Conservation (phyloP, 2,888 invertebrate species). For the Anthrax anthrax region DNA sequence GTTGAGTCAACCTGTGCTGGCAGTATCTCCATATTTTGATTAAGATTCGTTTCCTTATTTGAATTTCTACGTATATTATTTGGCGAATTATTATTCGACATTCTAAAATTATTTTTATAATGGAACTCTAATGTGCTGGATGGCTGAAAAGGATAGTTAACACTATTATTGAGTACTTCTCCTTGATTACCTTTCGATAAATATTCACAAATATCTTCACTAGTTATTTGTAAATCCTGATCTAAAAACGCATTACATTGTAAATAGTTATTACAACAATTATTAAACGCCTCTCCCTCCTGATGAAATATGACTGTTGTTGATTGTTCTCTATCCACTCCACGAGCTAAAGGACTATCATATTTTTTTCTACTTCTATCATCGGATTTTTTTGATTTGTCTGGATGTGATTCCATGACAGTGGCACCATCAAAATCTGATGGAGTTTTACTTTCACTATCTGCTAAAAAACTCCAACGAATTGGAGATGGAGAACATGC, state of each 20-base stretch:
- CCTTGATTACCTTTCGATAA: constrained; percentile 30
- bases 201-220: constrained; percentile 33
- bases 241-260: constrained; percentile 33
- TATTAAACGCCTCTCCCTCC: constrained; percentile 33
- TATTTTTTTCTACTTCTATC: constrained; percentile 1
- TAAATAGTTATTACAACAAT: constrained; percentile 31
- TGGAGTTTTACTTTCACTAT: constrained; percentile 24
- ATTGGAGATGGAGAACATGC: constrained; percentile 34
- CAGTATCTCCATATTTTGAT: constrained; percentile 22
- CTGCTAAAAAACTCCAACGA: constrained; percentile 34
- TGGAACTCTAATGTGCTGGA: constrained; percentile 32
- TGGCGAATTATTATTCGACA: constrained; percentile 5
- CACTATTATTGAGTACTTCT: constrained; percentile 30
- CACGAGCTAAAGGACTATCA: not conserved
- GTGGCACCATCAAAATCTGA: constrained; percentile 22
- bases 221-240: constrained; percentile 34
- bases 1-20: constrained; percentile 17
- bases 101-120: constrained; percentile 31
- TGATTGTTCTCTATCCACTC: constrained; percentile 20
- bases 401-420: constrained; percentile 5
- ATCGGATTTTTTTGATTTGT: constrained; percentile 4
- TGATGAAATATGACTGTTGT: constrained; percentile 34
- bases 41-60: constrained; percentile 32
- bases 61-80: constrained; percentile 15
- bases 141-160: constrained; percentile 32